phyloP scores from a whole-genome alignment of 2,888 invertebrate genomes.

The Orthosia incerta region DNA sequence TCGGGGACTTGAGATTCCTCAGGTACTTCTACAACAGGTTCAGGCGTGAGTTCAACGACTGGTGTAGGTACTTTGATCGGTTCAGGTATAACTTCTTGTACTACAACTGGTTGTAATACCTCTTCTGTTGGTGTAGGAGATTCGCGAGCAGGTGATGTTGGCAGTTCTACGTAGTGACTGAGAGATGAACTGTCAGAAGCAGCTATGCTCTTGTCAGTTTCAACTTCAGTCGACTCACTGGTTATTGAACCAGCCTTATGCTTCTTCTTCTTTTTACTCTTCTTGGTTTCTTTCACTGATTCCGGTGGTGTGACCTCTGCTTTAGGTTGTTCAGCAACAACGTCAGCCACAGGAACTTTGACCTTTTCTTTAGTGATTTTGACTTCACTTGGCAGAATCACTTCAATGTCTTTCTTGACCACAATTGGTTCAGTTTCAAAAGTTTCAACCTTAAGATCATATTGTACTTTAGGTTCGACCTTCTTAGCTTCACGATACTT shows the following conservation, averaged over 20 bases:
- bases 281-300: constrained; percentile 84
- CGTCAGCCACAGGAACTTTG: constrained; percentile 67
- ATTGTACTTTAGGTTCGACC: constrained; percentile 78
- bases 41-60: constrained; percentile 8
- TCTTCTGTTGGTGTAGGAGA: constrained; percentile 56
- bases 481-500: constrained; percentile 74
- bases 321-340: constrained; percentile 79
- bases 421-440: constrained; percentile 75
- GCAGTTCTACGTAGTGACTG: constrained; percentile 85
- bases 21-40: constrained; percentile 9
- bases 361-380: constrained; percentile 73
- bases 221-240: constrained; percentile 76
- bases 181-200: constrained; percentile 86
- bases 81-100: constrained; percentile 24
- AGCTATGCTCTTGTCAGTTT: constrained; percentile 82
- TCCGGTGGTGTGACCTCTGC: constrained; percentile 69
- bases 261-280: constrained; percentile 93
- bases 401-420: constrained; percentile 84
- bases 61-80: constrained; percentile 63
- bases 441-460: constrained; percentile 81
- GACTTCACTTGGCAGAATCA: constrained; percentile 79
- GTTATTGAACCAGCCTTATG: constrained; percentile 85
- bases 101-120: constrained; percentile 30
- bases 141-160: constrained; percentile 83
- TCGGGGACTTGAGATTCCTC: constrained; percentile 68